Evolutionary conservation across 2,113 vertebrate species (phyloP).

Genomic region (Sebastes schlegelii): DNA sequence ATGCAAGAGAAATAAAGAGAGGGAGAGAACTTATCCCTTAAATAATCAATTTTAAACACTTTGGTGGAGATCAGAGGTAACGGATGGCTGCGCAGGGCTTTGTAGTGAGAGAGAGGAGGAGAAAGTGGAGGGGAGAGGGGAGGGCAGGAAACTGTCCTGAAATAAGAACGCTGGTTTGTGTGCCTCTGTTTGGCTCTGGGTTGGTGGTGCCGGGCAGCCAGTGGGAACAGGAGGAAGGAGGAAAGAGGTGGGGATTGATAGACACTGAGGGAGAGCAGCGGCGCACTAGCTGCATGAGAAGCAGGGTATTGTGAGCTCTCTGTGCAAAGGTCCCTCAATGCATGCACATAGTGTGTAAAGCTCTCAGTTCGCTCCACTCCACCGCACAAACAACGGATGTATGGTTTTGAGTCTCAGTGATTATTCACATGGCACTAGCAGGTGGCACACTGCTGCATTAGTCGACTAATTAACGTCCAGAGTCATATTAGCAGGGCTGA

Average conservation of each 20-base stretch:
- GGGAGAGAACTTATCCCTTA: constrained; percentile 60
- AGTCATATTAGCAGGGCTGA: constrained; percentile 37
- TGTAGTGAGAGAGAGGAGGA: constrained; percentile 33
- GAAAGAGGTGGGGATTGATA: constrained; percentile 50
- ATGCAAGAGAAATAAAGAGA: constrained; percentile 4
- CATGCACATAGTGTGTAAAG: constrained; percentile 27
- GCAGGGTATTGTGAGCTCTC: constrained; percentile 41
- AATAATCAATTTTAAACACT: constrained; percentile 81
- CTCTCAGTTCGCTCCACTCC: constrained; percentile 20
- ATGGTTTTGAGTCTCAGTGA: constrained; percentile 14
- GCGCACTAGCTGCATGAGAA: constrained; percentile 61
- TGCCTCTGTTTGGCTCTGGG: constrained; percentile 44
- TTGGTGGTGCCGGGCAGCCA: constrained; percentile 25
- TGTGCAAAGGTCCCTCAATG: constrained; percentile 14
- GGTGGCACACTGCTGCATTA: constrained; percentile 62
- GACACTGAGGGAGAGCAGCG: constrained; percentile 24
- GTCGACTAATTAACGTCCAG: constrained; percentile 57
- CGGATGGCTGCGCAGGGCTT: constrained; percentile 53
- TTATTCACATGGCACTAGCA: constrained; percentile 49
- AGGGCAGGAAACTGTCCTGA: constrained; percentile 43
- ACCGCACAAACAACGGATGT: constrained; percentile 36
- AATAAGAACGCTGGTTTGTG: constrained; percentile 50
- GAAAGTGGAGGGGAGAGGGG: constrained; percentile 28
- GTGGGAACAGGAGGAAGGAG: constrained; percentile 38
- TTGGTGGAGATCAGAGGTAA: constrained; percentile 72